A percentile compares a stretch with the other conserved stretches of the same genome.
Evolutionary conservation across 1,140 invertebrate species (phyloP).

Genomic region (Nasonia vitripennis): DNA sequence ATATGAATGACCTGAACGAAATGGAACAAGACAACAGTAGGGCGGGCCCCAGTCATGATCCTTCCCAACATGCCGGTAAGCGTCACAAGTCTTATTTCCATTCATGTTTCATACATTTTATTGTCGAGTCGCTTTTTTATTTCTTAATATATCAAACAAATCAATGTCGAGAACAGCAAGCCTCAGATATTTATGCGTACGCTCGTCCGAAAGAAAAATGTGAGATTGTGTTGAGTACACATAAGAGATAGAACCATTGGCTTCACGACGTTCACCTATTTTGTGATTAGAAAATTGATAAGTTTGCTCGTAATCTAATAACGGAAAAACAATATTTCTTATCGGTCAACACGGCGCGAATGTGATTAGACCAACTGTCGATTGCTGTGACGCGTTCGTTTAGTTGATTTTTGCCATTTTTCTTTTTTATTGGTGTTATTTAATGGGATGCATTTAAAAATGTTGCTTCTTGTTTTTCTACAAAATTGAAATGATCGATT

Average conservation of each 20-base stretch:
- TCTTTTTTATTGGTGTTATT: conserved; percentile 30
- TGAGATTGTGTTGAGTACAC: not conserved
- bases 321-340: not conserved
- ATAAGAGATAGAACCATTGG: not conserved
- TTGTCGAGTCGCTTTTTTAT: conserved; percentile 47
- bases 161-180: conserved; percentile 47
- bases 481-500: not conserved
- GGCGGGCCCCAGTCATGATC: conserved; percentile 74
- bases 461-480: conserved; percentile 6
- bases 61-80: conserved; percentile 75
- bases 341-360: not conserved
- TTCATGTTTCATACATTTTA: conserved; percentile 28
- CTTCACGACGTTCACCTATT: not conserved
- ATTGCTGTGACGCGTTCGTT: conserved; percentile 33
- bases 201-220: not conserved
- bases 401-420: conserved; percentile 28
- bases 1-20: conserved; percentile 80
- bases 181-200: not conserved
- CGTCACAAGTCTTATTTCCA: conserved; percentile 33
- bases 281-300: not conserved
- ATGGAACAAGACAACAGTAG: conserved; percentile 77
- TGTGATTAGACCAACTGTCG: conserved; percentile 14
- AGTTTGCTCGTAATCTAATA: not conserved
- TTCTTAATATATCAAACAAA: conserved; percentile 22
- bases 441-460: conserved; percentile 1